phyloP scores from a whole-genome alignment of 2,113 vertebrate species.

The Halcyon malimbica region DNA sequence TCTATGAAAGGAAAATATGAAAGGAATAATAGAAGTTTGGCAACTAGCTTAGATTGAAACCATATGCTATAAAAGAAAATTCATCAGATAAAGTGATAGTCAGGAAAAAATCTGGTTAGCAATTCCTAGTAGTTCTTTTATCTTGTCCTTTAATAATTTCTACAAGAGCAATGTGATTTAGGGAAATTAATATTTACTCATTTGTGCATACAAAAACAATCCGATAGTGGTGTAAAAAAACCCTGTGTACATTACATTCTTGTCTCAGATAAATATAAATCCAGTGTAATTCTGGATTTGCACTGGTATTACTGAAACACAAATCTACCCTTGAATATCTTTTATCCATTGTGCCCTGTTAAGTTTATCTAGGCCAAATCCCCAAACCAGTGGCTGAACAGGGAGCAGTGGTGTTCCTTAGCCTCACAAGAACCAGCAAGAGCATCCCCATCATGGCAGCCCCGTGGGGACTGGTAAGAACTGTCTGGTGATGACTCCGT shows the following conservation, averaged over 20 bases:
- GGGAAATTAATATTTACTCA: neutral
- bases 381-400: neutral
- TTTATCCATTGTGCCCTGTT: slow-evolving; percentile 6
- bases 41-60: neutral
- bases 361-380: slow-evolving; percentile 9
- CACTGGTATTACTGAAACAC: neutral
- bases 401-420: neutral
- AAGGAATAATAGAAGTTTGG: neutral
- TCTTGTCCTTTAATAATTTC: neutral
- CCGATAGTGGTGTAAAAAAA: neutral
- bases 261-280: slow-evolving; percentile 22
- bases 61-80: neutral
- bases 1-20: neutral
- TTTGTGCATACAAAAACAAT: neutral
- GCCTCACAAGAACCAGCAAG: neutral
- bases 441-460: neutral
- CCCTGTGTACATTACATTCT: neutral
- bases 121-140: neutral
- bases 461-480: fast-evolving
- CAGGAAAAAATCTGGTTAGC: neutral
- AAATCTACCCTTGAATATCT: slow-evolving; percentile 4
- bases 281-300: slow-evolving; percentile 53
- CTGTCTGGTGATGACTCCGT: neutral
- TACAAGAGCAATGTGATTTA: neutral
- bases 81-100: neutral